Base-by-base conservation (phyloP, 2,797 vertebrate genomes). In the Chloroceryle inda region DNA sequence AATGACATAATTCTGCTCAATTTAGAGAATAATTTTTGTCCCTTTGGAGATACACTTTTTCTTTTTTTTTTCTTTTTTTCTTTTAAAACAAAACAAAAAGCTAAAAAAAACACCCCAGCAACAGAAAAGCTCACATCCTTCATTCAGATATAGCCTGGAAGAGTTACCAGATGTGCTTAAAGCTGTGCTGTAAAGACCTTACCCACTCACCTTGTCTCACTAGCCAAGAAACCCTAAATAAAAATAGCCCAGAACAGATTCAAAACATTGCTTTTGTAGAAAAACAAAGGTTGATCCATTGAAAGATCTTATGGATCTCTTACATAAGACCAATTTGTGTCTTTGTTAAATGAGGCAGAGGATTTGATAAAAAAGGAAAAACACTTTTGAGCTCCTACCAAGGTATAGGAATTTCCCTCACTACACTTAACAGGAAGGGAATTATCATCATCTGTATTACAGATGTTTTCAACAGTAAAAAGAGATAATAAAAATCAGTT, bases 241-340 rank as follows among this genome's bases (percentile, higher is more conserved):
- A 47, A 91, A 71, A 37, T 4, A 72, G 8, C 3, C 3, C 27
- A 67, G 17, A 47, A 1, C 20, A 56, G 6, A 7, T 61, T 31
- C 15, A 45, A 53, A 53, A 13, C 4, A 10, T 19, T 3, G 0
- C 16, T 20, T 55, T 77, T 86, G 29, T 62, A 23, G 23, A n/a
- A 7, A 24, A 6, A 10, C 13, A 52, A 16, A 68, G 0, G 0
- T 14, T 56, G 20, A 13, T 72, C 14, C 10, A 10, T 62, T 84
- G 19, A 4, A 81, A 26, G 6, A 24, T 15, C 17, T 78, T 67
- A 33, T 0, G 1, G 19, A 20, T 33, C 7, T 4, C 5, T 63
- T 49, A 56, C 14, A 11, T 10, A 49, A 12, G 11, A 56, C 1
- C 8, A 63, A 38, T 18, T 26, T 38, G 19, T n/a, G 10, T 24